Evolutionary conservation across 2,888 invertebrate genomes (phyloP).

Genomic region (Encarsia formosa): DNA sequence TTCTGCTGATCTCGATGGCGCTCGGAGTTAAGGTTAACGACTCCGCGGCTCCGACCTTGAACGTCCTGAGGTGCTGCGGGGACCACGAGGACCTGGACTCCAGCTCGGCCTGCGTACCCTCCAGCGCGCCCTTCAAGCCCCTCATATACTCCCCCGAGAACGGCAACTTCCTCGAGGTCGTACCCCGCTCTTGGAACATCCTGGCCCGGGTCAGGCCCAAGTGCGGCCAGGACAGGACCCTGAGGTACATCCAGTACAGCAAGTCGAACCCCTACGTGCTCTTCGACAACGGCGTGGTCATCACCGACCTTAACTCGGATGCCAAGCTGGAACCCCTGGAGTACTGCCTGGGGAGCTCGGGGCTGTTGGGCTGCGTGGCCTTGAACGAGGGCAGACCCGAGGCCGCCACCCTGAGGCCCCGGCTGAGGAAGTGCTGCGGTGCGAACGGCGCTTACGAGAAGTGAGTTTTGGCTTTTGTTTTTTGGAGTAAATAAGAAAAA

Average conservation of each 20-base stretch:
- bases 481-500: too few relatives aligned
- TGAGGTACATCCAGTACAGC: constrained; percentile 41
- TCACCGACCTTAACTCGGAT: constrained; percentile 53
- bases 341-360: constrained; percentile 67
- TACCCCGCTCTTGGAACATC: constrained; percentile 55
- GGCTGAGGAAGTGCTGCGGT: constrained; percentile 69
- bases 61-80: constrained; percentile 24
- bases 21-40: constrained; percentile 16
- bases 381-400: constrained; percentile 43
- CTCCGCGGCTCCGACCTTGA: constrained; percentile 6
- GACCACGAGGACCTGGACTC: constrained; percentile 30
- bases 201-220: constrained; percentile 42
- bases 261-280: constrained; percentile 52
- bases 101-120: constrained; percentile 37
- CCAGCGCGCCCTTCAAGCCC: constrained; percentile 55
- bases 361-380: constrained; percentile 60
- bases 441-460: constrained; percentile 58
- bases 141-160: constrained; percentile 57
- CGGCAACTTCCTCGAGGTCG: constrained; percentile 48
- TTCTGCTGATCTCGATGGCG: neutral
- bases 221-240: constrained; percentile 45
- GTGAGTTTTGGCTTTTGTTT: constrained; percentile 6
- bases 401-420: constrained; percentile 47
- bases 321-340: constrained; percentile 55
- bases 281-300: constrained; percentile 65